A percentile compares a stretch with the other conserved stretches of the same genome.
Conservation (phyloP, 2,888 invertebrate species). For the Scaptomyza caliginosa region DNA sequence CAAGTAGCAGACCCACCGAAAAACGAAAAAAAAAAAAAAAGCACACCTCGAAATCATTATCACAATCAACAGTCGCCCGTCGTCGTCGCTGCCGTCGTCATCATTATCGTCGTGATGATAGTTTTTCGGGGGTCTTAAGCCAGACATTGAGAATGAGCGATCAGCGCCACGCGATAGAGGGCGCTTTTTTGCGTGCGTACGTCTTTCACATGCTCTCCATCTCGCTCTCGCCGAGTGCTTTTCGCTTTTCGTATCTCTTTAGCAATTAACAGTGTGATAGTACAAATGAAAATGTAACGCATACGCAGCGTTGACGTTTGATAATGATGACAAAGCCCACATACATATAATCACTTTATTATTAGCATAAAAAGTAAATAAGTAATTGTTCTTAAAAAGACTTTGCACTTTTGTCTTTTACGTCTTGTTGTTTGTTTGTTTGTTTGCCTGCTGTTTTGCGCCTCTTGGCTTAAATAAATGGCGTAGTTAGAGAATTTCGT, state of each 20-base stretch:
- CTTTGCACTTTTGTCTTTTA: background rate
- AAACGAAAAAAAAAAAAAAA: background rate
- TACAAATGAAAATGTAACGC: constrained; percentile 19
- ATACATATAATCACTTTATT: constrained; percentile 12
- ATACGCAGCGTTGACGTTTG: constrained; percentile 26
- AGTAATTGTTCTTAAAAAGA: background rate
- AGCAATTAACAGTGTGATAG: constrained; percentile 14
- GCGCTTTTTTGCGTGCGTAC: constrained; percentile 4
- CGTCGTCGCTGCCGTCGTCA: constrained; percentile 8
- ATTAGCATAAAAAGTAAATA: constrained; percentile 9
- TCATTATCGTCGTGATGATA: constrained; percentile 36
- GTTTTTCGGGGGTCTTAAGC: constrained; percentile 12
- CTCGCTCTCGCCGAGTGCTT: background rate
- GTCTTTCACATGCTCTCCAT: background rate
- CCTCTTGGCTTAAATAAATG: background rate
- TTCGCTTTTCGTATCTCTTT: too few species aligned
- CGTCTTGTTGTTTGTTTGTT: background rate
- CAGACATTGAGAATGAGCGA: constrained; percentile 13
- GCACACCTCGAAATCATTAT: constrained; percentile 45
- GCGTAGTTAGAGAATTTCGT: background rate
- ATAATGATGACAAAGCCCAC: background rate
- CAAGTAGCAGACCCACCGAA: constrained; percentile 8
- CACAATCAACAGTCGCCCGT: constrained; percentile 33
- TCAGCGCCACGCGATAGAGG: constrained; percentile 4
- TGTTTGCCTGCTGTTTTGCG: background rate